These are phyloP conservation scores for Trachelus stipa DNA, from an alignment of 2,888 invertebrate species.

Conservation along the genomic window DNA sequence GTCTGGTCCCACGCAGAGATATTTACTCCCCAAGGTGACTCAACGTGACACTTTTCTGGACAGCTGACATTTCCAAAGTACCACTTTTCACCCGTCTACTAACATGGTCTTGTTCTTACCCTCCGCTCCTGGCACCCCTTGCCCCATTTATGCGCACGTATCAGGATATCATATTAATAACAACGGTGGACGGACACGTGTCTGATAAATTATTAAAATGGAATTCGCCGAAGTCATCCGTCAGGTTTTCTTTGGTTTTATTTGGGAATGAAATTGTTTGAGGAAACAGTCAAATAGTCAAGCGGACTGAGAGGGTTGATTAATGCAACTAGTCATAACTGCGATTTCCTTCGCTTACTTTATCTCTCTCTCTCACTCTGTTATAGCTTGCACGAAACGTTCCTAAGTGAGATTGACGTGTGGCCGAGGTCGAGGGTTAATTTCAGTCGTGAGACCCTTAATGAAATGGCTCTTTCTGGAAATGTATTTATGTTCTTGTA, in stretches of 20 bases:
- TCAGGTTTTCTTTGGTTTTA: neutral
- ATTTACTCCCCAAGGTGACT: neutral
- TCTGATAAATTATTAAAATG: neutral
- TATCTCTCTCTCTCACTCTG: neutral
- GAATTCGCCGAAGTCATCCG: neutral
- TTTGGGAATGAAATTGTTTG: neutral
- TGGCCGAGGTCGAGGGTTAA: conserved; percentile 10
- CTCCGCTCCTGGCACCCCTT: neutral
- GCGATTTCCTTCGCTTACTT: neutral
- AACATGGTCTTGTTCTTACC: neutral
- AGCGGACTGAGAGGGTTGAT: neutral
- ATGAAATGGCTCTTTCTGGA: conserved; percentile 7
- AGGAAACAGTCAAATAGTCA: neutral
- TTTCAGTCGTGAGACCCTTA: neutral
- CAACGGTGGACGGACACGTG: neutral
- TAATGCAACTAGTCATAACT: neutral
- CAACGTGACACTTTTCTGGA: neutral
- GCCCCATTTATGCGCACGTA: neutral
- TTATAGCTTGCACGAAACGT: neutral
- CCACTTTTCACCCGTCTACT: neutral
- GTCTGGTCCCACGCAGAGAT: neutral
- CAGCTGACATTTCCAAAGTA: neutral
- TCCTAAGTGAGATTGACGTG: conserved; percentile 13
- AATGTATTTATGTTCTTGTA: neutral
- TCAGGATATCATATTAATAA: neutral